Percentiles rank a stretch among this genome's conserved stretches.
Conservation (phyloP, 2,888 invertebrate genomes). For the Junonia oenone region DNA sequence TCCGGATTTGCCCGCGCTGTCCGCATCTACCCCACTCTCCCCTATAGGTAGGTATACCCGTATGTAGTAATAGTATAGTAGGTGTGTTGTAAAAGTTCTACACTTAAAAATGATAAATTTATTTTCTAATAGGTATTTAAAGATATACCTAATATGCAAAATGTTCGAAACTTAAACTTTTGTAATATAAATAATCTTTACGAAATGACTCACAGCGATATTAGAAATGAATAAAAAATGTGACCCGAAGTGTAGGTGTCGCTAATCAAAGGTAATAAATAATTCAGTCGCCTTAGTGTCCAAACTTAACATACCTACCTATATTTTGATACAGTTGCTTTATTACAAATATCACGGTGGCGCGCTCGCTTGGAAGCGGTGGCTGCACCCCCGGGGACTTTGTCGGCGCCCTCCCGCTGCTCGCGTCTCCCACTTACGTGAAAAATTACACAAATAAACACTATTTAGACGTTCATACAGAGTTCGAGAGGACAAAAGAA, state of each 20-base stretch:
- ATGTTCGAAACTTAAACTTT: background rate
- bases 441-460: slow-evolving; percentile 54
- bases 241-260: slow-evolving; percentile 25
- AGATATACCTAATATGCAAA: background rate
- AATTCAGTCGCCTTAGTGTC: slow-evolving; percentile 30
- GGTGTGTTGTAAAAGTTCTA: background rate
- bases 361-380: slow-evolving; percentile 44
- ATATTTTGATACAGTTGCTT: slow-evolving; percentile 53
- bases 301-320: slow-evolving; percentile 36
- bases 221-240: background rate
- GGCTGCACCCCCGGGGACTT: slow-evolving; percentile 62
- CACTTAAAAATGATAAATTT: background rate
- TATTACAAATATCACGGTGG: slow-evolving; percentile 50
- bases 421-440: slow-evolving; percentile 52
- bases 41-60: too few species aligned
- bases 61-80: background rate
- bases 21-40: too few species aligned
- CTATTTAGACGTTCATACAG: slow-evolving; percentile 23
- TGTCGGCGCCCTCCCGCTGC: slow-evolving; percentile 68
- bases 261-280: slow-evolving; percentile 31
- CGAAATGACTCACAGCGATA: slow-evolving; percentile 1
- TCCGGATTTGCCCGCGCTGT: too few species aligned
- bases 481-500: background rate
- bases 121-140: background rate
- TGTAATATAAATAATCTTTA: background rate